Evolutionary conservation across 2,888 invertebrate genomes (phyloP), one percentile per base, ranked within the genome.

Genomic region (Seira sanloemensis): DNA sequence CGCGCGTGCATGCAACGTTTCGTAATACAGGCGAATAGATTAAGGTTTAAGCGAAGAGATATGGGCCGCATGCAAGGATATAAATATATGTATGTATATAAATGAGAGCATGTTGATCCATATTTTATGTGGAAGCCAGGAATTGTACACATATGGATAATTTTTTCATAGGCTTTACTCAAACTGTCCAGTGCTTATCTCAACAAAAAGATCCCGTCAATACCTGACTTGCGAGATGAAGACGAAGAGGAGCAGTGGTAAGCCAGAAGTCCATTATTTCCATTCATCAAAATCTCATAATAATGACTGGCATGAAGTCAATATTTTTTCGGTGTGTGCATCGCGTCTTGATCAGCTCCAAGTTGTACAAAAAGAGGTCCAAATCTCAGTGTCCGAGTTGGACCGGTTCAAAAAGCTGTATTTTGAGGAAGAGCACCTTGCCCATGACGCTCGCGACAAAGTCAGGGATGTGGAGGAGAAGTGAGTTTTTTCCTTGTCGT

Each of bases 391-490:
- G 2, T 93, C 94, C 90, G 98, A 98, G 90, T 94, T 98, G 89
- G 97, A 97, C 91, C 97, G 98, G 92, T 96, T 95, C 69, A 98
- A 98, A 92, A 98, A 98, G 91, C 92, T 96, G 18, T 98, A 98
- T 92, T 97, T 96, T 90, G 97, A 98, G 89, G 98, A 98, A 90
- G 98, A 98, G 91, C 97, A 97, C 90, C 95, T 97, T 82, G 97
- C 98, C 0, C 97, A 98, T 90, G 98, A 98, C 90, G 97, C 98
- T 1, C 93, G 98, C 50, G 97, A 97, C 91, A 98, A 98, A 91
- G 97, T 97, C 37, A 95, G 96, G 90, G 98, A 98, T 90, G 97
- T 98, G 85, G 98, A 98, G 91, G 97, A 98, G 92, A 98, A 97
- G 95, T 95, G 91, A 91, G 91, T 19, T 4, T n/a, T n/a, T n/a